Evolutionary conservation across 2,797 vertebrate species (phyloP), one percentile per base, ranked within the genome.

Genomic region (Ciconia nigra): DNA sequence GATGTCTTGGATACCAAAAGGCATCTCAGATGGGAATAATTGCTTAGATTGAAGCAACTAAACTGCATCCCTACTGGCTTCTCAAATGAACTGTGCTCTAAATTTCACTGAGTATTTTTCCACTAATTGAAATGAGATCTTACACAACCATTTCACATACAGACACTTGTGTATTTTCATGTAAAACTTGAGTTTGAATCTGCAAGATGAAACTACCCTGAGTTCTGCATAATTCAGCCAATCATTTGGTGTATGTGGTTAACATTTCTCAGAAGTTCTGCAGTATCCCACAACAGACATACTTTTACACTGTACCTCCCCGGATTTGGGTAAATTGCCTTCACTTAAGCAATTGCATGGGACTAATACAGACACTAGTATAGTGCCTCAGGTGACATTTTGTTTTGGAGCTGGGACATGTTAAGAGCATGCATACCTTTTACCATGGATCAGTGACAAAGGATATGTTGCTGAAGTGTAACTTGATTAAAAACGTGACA

Each of bases 401-500:
- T 73, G 16, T 31, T 78, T 20, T 13, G 52, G 62, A 80, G 28
- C 15, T 59, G 33, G 29, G 41, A 61, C 19, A 54, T 26, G 33
- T 69, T n/a, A n/a, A 82, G 42, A 70, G 37, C n/a, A 2, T 4
- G 2, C 39, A 7, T 62, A 29, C 14, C 5, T 69, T 83, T 44
- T 73, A 25, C 49, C 37, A 5, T 0, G 52, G 55, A n/a, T 77
- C 81, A 58, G 22, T 63, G 67, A 33, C 39, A 62, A 57, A 49
- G 47, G 15, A 10, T 25, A 42, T 7, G 15, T 46, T 49, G 39
- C 6, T 11, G 3, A n/a, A 44, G 44, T 1, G 7, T 72, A 47
- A 65, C 2, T 16, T 25, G 11, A 51, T 29, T 35, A 57, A 69
- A 46, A 78, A 13, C 1, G 0, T 0, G 47, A 62, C 14, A 4